Evolutionary conservation across 1,140 invertebrate genomes (phyloP).

Genomic region (Bombus picipes): DNA sequence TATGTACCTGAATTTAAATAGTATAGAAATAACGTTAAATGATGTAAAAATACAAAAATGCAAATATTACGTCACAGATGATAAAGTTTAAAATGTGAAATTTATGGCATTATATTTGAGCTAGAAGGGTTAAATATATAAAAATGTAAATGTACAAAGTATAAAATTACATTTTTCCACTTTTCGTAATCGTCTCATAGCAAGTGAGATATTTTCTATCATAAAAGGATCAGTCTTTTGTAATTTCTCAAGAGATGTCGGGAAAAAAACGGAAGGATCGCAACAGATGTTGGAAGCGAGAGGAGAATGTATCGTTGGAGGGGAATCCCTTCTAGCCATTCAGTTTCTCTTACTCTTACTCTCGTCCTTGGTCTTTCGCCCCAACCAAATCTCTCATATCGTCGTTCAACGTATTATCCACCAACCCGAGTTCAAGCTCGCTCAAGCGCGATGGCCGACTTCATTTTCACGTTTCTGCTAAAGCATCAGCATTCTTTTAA

Average conservation of each 20-base stretch:
- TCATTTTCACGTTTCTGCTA: constrained; percentile 4
- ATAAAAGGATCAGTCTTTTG: background rate
- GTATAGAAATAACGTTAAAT: too few relatives aligned
- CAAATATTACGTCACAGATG: too few relatives aligned
- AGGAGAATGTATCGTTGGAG: background rate
- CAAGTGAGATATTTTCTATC: too few relatives aligned
- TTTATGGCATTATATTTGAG: too few relatives aligned
- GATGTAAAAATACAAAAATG: too few relatives aligned
- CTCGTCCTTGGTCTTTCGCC: constrained; percentile 24
- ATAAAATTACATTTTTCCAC: too few relatives aligned
- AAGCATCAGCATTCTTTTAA: background rate
- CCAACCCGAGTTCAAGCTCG: constrained; percentile 21
- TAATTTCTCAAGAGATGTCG: background rate
- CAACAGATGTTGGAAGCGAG: constrained; percentile 17
- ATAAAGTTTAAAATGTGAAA: too few relatives aligned
- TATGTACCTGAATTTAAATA: too few relatives aligned
- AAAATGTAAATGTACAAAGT: too few relatives aligned
- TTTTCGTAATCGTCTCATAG: too few relatives aligned
- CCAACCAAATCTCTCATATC: constrained; percentile 29
- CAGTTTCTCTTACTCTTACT: constrained; percentile 3
- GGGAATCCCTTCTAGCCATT: constrained; percentile 15
- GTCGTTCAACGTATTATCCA: constrained; percentile 30
- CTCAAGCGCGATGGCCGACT: constrained; percentile 39
- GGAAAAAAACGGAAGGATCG: background rate
- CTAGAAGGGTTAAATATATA: too few relatives aligned